These are phyloP conservation scores for Aphidius ervi DNA, from an alignment of 1,140 invertebrate species.

Conservation along the genomic window DNA sequence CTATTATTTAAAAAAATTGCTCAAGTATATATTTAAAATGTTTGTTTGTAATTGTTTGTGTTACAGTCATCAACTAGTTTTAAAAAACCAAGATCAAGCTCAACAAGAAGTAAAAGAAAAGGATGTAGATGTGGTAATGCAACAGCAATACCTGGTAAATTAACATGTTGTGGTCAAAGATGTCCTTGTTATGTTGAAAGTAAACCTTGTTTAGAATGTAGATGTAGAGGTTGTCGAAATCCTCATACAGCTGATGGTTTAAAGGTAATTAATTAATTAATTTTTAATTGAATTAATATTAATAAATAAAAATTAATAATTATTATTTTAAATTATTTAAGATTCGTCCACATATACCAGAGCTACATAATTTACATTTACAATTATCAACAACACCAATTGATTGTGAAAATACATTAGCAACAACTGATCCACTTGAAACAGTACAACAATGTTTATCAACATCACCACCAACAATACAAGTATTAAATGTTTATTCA, in stretches of 20 bases:
- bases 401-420: slow-evolving; percentile 41
- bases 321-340: slow-evolving; percentile 39
- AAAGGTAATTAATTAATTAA: slow-evolving; percentile 55
- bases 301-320: slow-evolving; percentile 8
- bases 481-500: slow-evolving; percentile 52
- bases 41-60: too few species aligned
- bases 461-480: slow-evolving; percentile 49
- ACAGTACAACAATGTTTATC: slow-evolving; percentile 47
- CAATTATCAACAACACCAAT: slow-evolving; percentile 44
- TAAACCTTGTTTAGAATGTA: slow-evolving; percentile 81
- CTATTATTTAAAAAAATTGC: too few species aligned
- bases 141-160: slow-evolving; percentile 78
- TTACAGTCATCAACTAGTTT: slow-evolving; percentile 43
- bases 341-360: slow-evolving; percentile 64
- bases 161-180: slow-evolving; percentile 87
- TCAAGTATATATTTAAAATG: too few species aligned
- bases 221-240: slow-evolving; percentile 87
- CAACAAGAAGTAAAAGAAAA: slow-evolving; percentile 57
- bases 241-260: slow-evolving; percentile 75
- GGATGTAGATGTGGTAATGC: slow-evolving; percentile 90
- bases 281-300: background rate
- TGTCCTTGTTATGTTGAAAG: slow-evolving; percentile 89
- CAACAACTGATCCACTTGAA: slow-evolving; percentile 39
- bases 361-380: slow-evolving; percentile 54
- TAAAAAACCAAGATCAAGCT: slow-evolving; percentile 49